phyloP scores from a whole-genome alignment of 2,113 vertebrate species.

The Grus americana region DNA sequence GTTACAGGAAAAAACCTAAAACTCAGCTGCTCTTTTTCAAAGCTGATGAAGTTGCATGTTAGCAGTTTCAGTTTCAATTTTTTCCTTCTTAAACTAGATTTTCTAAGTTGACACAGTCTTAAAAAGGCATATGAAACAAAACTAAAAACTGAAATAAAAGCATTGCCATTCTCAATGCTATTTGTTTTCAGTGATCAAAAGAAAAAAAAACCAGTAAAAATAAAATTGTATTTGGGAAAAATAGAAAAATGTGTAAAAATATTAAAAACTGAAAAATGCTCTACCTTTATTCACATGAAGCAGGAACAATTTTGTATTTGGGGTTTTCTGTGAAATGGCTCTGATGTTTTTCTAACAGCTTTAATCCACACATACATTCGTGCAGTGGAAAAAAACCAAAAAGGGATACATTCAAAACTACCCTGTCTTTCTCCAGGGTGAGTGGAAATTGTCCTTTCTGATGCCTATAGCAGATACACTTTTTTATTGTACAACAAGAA shows the following conservation, averaged over 20 bases:
- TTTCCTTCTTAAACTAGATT: neutral
- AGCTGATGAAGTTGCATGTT: neutral
- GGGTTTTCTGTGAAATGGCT: neutral
- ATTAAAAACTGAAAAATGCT: neutral
- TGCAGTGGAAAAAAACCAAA: neutral
- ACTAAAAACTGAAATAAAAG: neutral
- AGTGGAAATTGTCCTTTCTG: neutral
- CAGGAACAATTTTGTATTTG: neutral
- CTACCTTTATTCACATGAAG: neutral
- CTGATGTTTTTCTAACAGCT: neutral
- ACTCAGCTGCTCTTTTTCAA: neutral
- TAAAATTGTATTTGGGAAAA: neutral
- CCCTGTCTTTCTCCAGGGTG: neutral
- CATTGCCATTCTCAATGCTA: neutral
- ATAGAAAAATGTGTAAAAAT: neutral
- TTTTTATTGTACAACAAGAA: neutral
- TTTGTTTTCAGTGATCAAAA: neutral
- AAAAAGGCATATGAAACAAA: neutral
- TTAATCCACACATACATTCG: fast-evolving
- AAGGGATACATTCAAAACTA: neutral
- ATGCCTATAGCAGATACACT: neutral
- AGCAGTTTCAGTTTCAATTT: neutral
- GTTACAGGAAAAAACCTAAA: neutral
- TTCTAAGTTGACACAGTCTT: neutral
- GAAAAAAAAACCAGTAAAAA: neutral